These are phyloP conservation scores for Drosophila anomalipes DNA, from an alignment of 2,888 invertebrate species.

Conservation along the genomic window DNA sequence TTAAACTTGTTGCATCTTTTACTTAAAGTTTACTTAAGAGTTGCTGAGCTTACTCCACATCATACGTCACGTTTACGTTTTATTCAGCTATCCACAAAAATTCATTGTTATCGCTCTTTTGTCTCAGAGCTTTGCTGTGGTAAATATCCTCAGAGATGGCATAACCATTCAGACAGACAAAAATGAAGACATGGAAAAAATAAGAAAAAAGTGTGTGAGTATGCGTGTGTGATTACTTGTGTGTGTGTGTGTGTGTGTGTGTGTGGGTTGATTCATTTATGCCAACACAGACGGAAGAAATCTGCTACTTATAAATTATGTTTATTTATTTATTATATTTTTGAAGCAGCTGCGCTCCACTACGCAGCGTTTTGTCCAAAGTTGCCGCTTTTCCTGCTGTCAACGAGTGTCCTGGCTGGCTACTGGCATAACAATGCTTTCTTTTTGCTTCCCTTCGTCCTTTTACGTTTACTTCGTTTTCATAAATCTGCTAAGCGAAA, in stretches of 20 bases:
- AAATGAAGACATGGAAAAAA: conserved; percentile 40
- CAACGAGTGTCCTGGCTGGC: conserved; percentile 53
- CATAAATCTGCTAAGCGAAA: conserved; percentile 70
- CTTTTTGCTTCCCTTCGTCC: conserved; percentile 30
- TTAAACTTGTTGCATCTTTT: conserved; percentile 38
- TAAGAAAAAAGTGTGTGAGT: neutral
- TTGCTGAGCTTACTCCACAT: neutral
- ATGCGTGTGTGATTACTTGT: conserved; percentile 1
- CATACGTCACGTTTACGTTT: conserved; percentile 27
- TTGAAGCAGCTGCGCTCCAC: conserved; percentile 77
- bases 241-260: conserved; percentile 8
- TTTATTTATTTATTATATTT: conserved; percentile 81
- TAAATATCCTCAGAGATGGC: conserved; percentile 67
- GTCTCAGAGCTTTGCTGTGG: conserved; percentile 51
- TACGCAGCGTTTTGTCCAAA: conserved; percentile 69
- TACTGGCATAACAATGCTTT: conserved; percentile 59
- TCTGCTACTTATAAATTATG: conserved; percentile 81
- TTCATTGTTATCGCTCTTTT: conserved; percentile 54
- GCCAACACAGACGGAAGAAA: conserved; percentile 76
- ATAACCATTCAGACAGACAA: conserved; percentile 46
- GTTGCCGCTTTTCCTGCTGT: conserved; percentile 48
- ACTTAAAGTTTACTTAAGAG: neutral
- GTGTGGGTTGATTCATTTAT: conserved; percentile 69
- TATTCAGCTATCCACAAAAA: conserved; percentile 34
- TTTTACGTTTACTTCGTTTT: conserved; percentile 41